These are phyloP conservation scores for Molanna angustata DNA, from an alignment of 2,888 invertebrate species.

Conservation along the genomic window DNA sequence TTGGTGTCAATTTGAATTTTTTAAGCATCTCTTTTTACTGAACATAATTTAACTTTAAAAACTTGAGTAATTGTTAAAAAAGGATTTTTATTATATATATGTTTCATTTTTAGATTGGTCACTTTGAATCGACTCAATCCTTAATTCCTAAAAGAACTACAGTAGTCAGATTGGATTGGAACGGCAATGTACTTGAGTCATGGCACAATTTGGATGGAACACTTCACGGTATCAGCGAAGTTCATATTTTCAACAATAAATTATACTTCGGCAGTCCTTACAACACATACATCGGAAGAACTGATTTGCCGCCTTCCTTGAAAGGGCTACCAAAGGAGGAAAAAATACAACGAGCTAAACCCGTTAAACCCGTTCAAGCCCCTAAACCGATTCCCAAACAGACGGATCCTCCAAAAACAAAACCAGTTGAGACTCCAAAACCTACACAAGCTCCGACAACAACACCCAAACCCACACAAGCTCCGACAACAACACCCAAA, in stretches of 20 bases:
- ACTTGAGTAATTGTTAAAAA: no score
- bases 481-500: constrained; percentile 31
- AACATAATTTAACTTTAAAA: no score
- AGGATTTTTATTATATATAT: no score
- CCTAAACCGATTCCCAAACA: constrained; percentile 31
- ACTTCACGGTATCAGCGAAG: constrained; percentile 59
- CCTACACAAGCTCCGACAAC: constrained; percentile 33
- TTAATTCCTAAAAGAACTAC: constrained; percentile 51
- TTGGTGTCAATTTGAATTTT: no score
- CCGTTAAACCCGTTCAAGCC: constrained; percentile 36
- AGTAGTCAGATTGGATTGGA: constrained; percentile 65
- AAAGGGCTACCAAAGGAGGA: constrained; percentile 42
- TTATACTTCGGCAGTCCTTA: constrained; percentile 69
- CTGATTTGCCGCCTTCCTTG: constrained; percentile 53
- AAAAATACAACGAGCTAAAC: constrained; percentile 31
- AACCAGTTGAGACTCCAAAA: constrained; percentile 29
- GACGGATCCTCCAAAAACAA: constrained; percentile 34
- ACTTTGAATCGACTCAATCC: constrained; percentile 52
- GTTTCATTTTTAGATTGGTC: constrained; percentile 58
- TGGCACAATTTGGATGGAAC: constrained; percentile 62
- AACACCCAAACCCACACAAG: constrained; percentile 32
- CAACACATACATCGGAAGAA: constrained; percentile 61
- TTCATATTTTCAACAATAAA: constrained; percentile 61
- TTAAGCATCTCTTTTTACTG: no score
- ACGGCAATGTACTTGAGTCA: constrained; percentile 68